A percentile compares a stretch with the other conserved stretches of the same genome.
These are phyloP conservation scores for Synaphobranchus kaupii DNA, from an alignment of 2,797 vertebrate species.

Conservation along the genomic window DNA sequence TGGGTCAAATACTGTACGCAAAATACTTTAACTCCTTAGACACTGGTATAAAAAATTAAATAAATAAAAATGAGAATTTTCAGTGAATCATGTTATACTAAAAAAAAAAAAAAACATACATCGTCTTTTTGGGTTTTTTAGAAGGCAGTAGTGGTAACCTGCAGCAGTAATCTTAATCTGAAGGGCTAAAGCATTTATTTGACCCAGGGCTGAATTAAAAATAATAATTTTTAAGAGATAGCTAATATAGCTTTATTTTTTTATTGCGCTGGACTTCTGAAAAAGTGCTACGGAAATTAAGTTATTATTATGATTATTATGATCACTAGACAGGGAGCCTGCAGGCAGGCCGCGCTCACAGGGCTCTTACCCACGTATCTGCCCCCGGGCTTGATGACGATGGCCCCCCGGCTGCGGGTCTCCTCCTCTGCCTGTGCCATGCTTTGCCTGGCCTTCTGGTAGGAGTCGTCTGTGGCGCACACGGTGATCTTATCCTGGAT, in stretches of 20 bases:
- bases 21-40: not conserved
- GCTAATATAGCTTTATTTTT: not conserved
- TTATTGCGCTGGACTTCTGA: not conserved
- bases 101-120: not conserved
- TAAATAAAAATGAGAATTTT: not conserved
- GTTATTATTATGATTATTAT: not conserved
- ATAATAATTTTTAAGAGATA: not conserved
- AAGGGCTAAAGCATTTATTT: not conserved
- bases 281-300: not conserved
- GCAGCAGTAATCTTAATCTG: not conserved
- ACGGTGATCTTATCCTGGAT: conserved; percentile 99
- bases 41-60: not conserved
- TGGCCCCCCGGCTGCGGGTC: conserved; percentile 90
- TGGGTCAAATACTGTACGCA: not conserved
- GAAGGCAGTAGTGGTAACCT: not conserved
- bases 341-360: not conserved
- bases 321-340: not conserved
- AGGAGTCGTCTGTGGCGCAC: conserved; percentile 95
- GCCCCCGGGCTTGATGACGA: conserved; percentile 93
- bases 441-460: conserved; percentile 94
- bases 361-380: conserved; percentile 86
- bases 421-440: conserved; percentile 97
- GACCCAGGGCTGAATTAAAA: not conserved
- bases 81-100: not conserved
- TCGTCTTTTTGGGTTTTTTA: not conserved